Evolutionary conservation across 2,113 vertebrate genomes (phyloP).

Genomic region (Corvus moneduloides): DNA sequence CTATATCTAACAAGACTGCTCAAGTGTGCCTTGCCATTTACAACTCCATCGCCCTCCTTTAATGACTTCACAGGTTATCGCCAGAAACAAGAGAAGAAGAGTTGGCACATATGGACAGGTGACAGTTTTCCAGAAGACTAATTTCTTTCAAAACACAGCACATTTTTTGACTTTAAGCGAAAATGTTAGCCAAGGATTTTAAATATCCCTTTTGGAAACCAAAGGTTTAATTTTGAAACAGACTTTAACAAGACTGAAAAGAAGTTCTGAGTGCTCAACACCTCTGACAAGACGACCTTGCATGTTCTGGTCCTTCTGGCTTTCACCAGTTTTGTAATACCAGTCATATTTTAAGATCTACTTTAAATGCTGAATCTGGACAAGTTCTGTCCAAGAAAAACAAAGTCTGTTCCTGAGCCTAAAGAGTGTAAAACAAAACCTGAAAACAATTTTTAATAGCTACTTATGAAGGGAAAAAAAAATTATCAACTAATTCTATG

Average conservation of each 20-base stretch:
- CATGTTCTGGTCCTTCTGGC: background rate
- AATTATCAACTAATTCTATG: background rate
- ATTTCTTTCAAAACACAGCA: background rate
- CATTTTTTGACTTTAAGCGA: background rate
- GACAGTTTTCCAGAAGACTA: background rate
- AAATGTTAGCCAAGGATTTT: background rate
- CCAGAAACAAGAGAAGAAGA: background rate
- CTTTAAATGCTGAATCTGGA: background rate
- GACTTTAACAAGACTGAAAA: background rate
- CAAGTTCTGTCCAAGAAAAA: conserved; percentile 34
- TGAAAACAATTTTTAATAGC: background rate
- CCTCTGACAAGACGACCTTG: background rate
- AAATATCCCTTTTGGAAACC: background rate
- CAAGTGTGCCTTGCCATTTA: background rate
- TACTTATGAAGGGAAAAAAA: background rate
- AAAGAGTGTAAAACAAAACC: conserved; percentile 4
- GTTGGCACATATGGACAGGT: rapidly evolving
- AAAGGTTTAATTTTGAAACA: background rate
- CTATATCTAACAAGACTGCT: background rate
- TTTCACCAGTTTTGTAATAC: background rate
- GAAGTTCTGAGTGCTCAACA: background rate
- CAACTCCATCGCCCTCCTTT: background rate
- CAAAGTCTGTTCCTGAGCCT: background rate
- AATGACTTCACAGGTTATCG: background rate
- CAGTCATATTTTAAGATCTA: background rate